A percentile compares a stretch with the other conserved stretches of the same genome.
Conservation (phyloP, 2,113 vertebrate genomes). For the Protomyctophum bolini region DNA sequence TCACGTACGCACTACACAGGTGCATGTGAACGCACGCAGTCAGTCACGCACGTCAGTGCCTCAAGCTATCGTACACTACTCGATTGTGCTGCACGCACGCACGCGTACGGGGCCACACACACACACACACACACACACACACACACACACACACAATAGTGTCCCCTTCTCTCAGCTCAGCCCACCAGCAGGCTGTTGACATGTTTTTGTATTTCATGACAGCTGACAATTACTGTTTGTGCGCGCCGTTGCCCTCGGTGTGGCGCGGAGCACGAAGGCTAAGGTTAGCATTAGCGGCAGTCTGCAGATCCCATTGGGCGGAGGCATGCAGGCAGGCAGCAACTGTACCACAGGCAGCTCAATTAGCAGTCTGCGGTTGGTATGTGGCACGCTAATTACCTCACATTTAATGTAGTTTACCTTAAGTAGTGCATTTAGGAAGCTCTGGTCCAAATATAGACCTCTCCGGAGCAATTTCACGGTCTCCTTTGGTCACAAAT, state of each 20-base stretch:
- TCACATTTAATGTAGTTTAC: constrained; percentile 67
- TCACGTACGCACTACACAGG: too few species aligned
- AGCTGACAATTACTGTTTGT: constrained; percentile 61
- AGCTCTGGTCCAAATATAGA: constrained; percentile 58
- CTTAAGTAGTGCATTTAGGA: constrained; percentile 62
- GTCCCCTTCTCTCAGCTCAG: constrained; percentile 11
- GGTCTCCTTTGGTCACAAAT: constrained; percentile 54
- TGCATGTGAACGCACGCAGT: too few species aligned
- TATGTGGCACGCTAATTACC: constrained; percentile 64
- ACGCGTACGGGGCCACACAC: not conserved
- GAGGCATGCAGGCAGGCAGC: constrained; percentile 39
- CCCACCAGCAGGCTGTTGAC: constrained; percentile 30
- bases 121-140: constrained; percentile 28
- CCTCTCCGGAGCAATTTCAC: constrained; percentile 39
- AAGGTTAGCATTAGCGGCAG: constrained; percentile 30
- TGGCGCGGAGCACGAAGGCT: constrained; percentile 9
- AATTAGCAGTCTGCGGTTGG: constrained; percentile 66
- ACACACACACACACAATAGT: constrained; percentile 36
- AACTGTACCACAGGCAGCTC: constrained; percentile 54
- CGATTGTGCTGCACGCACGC: constrained; percentile 14
- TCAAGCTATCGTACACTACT: too few species aligned
- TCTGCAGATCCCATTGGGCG: constrained; percentile 47
- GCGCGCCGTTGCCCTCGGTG: not conserved
- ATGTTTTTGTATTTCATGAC: constrained; percentile 44
- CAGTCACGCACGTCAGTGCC: too few species aligned